phyloP scores from a whole-genome alignment of 2,113 vertebrate species.

The Hemicordylus capensis region DNA sequence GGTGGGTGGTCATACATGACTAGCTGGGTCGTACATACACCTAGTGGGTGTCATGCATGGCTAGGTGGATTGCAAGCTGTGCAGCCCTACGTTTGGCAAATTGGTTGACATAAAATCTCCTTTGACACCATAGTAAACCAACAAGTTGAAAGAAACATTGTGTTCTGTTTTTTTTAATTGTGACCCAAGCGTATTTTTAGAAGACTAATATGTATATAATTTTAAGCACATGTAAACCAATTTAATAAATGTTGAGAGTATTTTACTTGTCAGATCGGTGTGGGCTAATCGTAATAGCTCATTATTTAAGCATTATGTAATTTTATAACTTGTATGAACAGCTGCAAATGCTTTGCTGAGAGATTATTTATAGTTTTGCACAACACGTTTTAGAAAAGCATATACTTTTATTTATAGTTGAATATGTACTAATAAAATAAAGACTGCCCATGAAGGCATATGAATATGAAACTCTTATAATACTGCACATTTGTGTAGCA shows the following conservation, averaged over 20 bases:
- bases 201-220: conserved; percentile 71
- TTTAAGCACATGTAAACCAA: conserved; percentile 78
- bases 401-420: conserved; percentile 41
- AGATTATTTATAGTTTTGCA: conserved; percentile 65
- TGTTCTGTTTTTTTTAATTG: conserved; percentile 41
- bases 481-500: no score
- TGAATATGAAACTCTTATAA: conserved; percentile 34
- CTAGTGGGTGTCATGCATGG: background rate
- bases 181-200: conserved; percentile 67
- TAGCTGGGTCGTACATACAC: no score
- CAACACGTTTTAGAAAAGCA: conserved; percentile 55
- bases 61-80: background rate
- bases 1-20: background rate
- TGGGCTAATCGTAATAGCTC: conserved; percentile 76
- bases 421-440: conserved; percentile 49
- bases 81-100: background rate
- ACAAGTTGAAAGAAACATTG: conserved; percentile 48
- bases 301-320: conserved; percentile 80
- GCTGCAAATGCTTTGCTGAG: conserved; percentile 77
- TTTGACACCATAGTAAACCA: conserved; percentile 23
- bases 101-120: background rate
- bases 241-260: conserved; percentile 76
- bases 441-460: conserved; percentile 21
- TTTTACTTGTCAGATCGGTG: conserved; percentile 79
- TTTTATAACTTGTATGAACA: conserved; percentile 77